Conservation (phyloP, 2,888 invertebrate genomes). For the Augochlorella aurata region DNA sequence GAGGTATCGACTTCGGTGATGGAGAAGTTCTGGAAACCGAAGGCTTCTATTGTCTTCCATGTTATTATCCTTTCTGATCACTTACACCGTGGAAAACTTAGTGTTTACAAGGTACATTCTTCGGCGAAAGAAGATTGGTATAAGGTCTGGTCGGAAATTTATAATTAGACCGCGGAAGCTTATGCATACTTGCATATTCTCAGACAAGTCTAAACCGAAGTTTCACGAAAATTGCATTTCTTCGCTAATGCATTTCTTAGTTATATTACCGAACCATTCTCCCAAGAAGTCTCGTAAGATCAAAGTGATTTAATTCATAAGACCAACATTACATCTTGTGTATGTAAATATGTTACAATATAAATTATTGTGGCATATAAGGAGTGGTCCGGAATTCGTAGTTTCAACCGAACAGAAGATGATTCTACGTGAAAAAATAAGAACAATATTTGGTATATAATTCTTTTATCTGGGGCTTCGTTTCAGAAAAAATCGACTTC, state of each 20-base stretch:
- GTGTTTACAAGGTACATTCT: not conserved
- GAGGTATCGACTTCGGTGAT: not conserved
- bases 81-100: not conserved
- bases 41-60: not conserved
- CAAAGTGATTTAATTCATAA: not conserved
- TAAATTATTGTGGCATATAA: not conserved
- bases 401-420: no score
- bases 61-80: not conserved
- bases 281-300: not conserved
- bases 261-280: not conserved
- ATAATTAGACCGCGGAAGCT: not conserved
- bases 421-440: no score
- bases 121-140: not conserved
- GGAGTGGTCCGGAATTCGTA: no score
- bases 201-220: not conserved
- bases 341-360: not conserved
- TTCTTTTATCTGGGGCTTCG: no score
- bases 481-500: no score
- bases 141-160: not conserved
- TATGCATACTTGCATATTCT: slow-evolving; percentile 1
- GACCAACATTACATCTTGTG: not conserved
- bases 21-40: not conserved
- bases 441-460: no score
- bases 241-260: not conserved
- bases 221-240: not conserved